phyloP scores from a whole-genome alignment of 2,888 invertebrate genomes.

The Automeris io region DNA sequence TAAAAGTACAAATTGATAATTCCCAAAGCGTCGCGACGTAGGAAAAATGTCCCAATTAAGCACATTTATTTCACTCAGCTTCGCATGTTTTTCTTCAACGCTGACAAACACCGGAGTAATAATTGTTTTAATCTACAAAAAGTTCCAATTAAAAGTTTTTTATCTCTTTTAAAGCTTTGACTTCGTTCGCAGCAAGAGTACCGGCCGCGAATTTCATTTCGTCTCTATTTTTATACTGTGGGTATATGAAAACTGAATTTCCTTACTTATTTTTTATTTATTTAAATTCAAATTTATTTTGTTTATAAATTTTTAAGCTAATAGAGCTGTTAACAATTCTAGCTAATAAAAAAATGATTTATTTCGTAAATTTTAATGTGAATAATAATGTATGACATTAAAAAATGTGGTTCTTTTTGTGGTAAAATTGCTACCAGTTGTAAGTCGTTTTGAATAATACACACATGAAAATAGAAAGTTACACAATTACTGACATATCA shows the following conservation, averaged over 20 bases:
- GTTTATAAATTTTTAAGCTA: too few relatives aligned
- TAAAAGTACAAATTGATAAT: too few relatives aligned
- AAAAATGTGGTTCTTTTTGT: too few relatives aligned
- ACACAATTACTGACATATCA: too few relatives aligned
- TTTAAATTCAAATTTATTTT: neutral
- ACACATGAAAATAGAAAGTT: too few relatives aligned
- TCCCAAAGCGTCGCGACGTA: slow-evolving; percentile 3
- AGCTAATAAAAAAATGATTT: too few relatives aligned
- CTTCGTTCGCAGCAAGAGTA: slow-evolving; percentile 37
- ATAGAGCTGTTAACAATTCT: too few relatives aligned
- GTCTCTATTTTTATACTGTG: slow-evolving; percentile 27
- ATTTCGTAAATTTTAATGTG: too few relatives aligned
- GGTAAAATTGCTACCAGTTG: too few relatives aligned
- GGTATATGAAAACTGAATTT: slow-evolving; percentile 18
- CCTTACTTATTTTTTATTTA: neutral
- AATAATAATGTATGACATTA: too few relatives aligned
- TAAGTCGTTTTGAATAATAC: too few relatives aligned
- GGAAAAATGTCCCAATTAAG: slow-evolving; percentile 2
- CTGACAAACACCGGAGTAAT: slow-evolving; percentile 44
- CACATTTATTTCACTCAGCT: slow-evolving; percentile 7
- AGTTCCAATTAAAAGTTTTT: slow-evolving; percentile 66
- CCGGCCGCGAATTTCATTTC: slow-evolving; percentile 30
- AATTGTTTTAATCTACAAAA: slow-evolving; percentile 65
- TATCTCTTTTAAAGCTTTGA: slow-evolving; percentile 53
- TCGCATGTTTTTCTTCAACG: slow-evolving; percentile 34